phyloP scores from a whole-genome alignment of 1,140 invertebrate species.

The Aphaenogaster ashmeadi region DNA sequence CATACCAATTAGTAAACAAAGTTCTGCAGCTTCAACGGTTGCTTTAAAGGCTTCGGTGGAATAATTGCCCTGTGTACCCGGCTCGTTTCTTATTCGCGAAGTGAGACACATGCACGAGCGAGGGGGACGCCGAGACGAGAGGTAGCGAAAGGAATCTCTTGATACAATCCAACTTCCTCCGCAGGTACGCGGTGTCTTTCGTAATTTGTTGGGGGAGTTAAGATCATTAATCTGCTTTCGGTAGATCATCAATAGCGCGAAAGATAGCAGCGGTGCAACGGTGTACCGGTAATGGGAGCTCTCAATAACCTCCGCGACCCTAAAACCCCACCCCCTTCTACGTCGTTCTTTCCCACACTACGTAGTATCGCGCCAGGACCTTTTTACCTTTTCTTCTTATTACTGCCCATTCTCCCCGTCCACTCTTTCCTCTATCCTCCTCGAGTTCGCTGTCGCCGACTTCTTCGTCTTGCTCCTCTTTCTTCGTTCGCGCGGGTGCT shows the following conservation, averaged over 20 bases:
- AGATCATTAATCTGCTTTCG: conserved; percentile 86
- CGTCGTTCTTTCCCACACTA: conserved; percentile 81
- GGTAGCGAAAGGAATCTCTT: conserved; percentile 67
- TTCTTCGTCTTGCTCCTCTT: conserved; percentile 60
- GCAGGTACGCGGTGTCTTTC: conserved; percentile 75
- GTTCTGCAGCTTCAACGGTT: neutral
- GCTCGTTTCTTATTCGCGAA: conserved; percentile 52
- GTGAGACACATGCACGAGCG: conserved; percentile 36
- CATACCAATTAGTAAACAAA: neutral
- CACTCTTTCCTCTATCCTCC: conserved; percentile 24
- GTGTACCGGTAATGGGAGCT: conserved; percentile 86
- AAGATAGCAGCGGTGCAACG: conserved; percentile 84
- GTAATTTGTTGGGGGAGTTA: conserved; percentile 83
- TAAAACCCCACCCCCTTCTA: conserved; percentile 70
- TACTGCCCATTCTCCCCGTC: conserved; percentile 33
- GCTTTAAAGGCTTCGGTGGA: neutral
- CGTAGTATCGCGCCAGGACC: conserved; percentile 49
- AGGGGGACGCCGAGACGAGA: conserved; percentile 4
- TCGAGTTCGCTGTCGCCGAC: conserved; percentile 71
- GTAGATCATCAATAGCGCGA: conserved; percentile 86
- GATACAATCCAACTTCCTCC: conserved; percentile 58
- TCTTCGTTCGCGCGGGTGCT: conserved; percentile 77
- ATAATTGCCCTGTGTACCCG: conserved; percentile 2
- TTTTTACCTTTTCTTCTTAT: conserved; percentile 51
- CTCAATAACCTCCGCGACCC: conserved; percentile 84